These are phyloP conservation scores for Diprion similis DNA, from an alignment of 1,140 invertebrate species.

Conservation along the genomic window DNA sequence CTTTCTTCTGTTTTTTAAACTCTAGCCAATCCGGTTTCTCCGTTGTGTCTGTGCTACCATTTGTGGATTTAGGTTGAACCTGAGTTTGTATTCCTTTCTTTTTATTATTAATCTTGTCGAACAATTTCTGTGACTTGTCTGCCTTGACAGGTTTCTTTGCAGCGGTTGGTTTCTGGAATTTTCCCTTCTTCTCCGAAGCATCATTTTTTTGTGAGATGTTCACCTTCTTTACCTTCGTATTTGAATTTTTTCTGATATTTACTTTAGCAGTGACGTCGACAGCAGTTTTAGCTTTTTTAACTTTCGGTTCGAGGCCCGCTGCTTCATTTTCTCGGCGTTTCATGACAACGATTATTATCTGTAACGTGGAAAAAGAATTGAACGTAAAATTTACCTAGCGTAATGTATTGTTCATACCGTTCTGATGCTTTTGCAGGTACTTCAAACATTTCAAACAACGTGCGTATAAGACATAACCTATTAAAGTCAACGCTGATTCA, in stretches of 20 bases:
- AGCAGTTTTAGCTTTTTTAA: conserved; percentile 13
- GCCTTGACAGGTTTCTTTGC: conserved; percentile 10
- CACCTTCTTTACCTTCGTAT: conserved; percentile 30
- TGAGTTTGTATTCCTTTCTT: too few relatives aligned
- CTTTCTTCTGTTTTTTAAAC: conserved; percentile 77
- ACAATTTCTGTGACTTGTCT: conserved; percentile 3
- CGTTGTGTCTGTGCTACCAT: conserved; percentile 28
- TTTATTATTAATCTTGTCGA: not conserved
- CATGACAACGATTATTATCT: conserved; percentile 17
- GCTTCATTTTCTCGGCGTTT: conserved; percentile 20
- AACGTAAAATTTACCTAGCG: too few relatives aligned
- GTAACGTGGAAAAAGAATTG: too few relatives aligned
- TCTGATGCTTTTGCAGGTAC: too few relatives aligned
- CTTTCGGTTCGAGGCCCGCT: not conserved
- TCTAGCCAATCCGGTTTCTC: conserved; percentile 76
- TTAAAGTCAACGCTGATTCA: too few relatives aligned
- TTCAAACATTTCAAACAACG: too few relatives aligned
- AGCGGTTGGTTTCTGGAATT: conserved; percentile 14
- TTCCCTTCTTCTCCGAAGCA: conserved; percentile 22
- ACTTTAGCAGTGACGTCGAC: not conserved
- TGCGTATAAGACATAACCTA: too few relatives aligned
- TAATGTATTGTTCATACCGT: too few relatives aligned
- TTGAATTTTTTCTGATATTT: not conserved
- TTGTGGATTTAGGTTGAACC: not conserved
- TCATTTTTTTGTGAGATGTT: conserved; percentile 25